phyloP scores from a whole-genome alignment of 1,140 invertebrate species.

The Diachasma alloeum region DNA sequence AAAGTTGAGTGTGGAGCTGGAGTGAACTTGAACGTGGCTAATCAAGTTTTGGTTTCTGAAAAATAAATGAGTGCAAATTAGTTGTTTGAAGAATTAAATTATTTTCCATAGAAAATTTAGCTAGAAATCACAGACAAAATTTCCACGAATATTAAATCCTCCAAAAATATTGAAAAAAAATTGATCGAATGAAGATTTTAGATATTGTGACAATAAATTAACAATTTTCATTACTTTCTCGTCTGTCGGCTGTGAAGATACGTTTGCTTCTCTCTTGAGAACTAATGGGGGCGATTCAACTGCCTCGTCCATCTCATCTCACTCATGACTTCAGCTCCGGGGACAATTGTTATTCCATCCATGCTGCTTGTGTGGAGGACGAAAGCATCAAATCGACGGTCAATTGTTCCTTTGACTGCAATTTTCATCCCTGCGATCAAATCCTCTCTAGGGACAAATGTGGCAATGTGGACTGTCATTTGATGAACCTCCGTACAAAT shows the following conservation, averaged over 20 bases:
- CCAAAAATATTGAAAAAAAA: background rate
- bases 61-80: constrained; percentile 8
- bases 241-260: background rate
- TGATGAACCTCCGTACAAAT: background rate
- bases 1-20: background rate
- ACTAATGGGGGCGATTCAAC: background rate
- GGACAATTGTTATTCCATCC: background rate
- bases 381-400: background rate
- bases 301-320: background rate
- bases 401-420: background rate
- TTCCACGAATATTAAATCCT: background rate
- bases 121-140: background rate
- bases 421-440: background rate
- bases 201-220: background rate
- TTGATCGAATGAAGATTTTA: background rate
- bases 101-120: background rate
- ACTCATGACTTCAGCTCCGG: background rate
- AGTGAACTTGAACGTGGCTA: background rate
- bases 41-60: constrained; percentile 28
- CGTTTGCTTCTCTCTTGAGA: background rate
- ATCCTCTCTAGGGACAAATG: background rate
- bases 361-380: background rate
- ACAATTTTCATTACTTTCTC: background rate
- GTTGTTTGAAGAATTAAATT: background rate
- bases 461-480: background rate